Base-by-base conservation (phyloP, 2,797 vertebrate species). In the Cuculus canorus region DNA sequence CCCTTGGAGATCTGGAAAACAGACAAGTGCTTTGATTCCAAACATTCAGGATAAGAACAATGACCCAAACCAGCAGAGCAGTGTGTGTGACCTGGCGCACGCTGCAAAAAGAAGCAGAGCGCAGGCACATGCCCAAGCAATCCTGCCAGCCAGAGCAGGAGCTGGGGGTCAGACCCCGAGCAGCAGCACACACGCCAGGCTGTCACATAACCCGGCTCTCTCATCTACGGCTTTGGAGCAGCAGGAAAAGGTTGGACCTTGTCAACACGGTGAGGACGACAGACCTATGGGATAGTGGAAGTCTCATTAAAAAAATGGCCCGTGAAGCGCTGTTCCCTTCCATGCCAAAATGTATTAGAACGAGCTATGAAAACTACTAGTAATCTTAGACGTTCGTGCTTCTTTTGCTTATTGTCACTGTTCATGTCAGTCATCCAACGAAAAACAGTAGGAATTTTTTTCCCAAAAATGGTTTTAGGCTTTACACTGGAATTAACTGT, bases 401-500 rank as follows among this genome's bases (percentile, higher is more conserved):
- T 22, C n/a, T 86, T 86, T 54, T 56, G 32, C 21, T 32, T 5
- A 32, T 13, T 47, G 6, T 5, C 30, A 3, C 17, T 47, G 27
- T 8, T 93, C 56, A 39, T 61, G 30, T 27, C 65, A 78, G 8
- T 71, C 41, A 70, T 61, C 57, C 41, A 37, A 22, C 48, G 47
- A 48, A 47, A 24, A 48, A 72, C 27, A 66, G 22, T 12, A 73
- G 32, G 52, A 73, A 30, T 56, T 53, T 71, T 43, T 28, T 77
- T 21, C 68, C 35, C n/a, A 35, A 17, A 50, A 90, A 71, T 25
- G 27, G 28, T 92, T 95, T 94, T 59, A 88, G 59, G 81, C 80
- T 93, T 92, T 82, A 80, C 19, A 12, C 33, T 69, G 80, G 59
- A 95, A 96, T 94, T 96, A 94, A 92, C 70, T 69, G 21, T 16